These are phyloP conservation scores for Zophobas morio DNA, from an alignment of 1,140 invertebrate genomes.

Conservation along the genomic window DNA sequence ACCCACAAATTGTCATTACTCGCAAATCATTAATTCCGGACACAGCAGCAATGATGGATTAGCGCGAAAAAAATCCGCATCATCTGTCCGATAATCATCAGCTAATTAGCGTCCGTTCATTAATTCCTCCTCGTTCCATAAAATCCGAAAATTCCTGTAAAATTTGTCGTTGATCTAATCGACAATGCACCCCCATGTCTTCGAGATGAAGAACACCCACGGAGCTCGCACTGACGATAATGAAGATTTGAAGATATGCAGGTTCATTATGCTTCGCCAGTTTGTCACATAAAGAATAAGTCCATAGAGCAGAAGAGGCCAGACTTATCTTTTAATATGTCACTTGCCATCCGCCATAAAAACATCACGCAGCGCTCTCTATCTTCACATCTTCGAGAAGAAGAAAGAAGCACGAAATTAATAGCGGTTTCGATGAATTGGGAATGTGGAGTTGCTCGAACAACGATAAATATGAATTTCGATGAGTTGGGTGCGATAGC, in stretches of 20 bases:
- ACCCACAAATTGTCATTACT: no score
- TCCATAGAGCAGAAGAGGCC: slow-evolving; percentile 18
- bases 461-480: slow-evolving; percentile 35
- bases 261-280: slow-evolving; percentile 53
- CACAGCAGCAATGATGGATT: no score
- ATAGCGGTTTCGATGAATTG: slow-evolving; percentile 37
- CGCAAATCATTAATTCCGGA: no score
- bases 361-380: neutral
- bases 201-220: slow-evolving; percentile 45
- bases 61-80: no score
- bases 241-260: slow-evolving; percentile 56
- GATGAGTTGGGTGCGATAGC: slow-evolving; percentile 30
- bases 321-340: slow-evolving; percentile 36
- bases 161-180: slow-evolving; percentile 6
- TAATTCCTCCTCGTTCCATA: slow-evolving; percentile 8
- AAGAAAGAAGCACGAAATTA: slow-evolving; percentile 26
- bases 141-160: neutral
- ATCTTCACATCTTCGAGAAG: neutral
- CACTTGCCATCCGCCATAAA: slow-evolving; percentile 38
- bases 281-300: slow-evolving; percentile 50
- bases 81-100: slow-evolving; percentile 8
- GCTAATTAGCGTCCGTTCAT: slow-evolving; percentile 19
- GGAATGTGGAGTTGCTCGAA: slow-evolving; percentile 36
- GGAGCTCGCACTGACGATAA: slow-evolving; percentile 47
- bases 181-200: slow-evolving; percentile 26